Base-by-base conservation (phyloP, 2,113 vertebrate genomes). In the Chloropsis cyanopogon region DNA sequence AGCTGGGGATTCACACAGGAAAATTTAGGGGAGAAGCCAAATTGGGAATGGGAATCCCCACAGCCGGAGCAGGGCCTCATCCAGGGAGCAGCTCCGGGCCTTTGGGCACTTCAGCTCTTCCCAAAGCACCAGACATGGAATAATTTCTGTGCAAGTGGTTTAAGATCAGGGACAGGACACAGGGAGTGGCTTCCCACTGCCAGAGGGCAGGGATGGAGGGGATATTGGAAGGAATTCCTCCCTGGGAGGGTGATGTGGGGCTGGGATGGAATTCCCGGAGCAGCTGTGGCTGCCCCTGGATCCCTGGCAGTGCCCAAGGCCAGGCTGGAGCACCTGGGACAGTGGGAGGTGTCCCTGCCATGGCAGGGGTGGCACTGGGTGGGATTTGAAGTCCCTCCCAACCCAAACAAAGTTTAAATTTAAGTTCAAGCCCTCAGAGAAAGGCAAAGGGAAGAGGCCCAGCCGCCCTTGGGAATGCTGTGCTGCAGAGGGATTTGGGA, bases 1-100 rank as follows among this genome's bases (percentile, higher is more conserved):
- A 33, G 39, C 4, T 15, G 5, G 12, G 44, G 14, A 46, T n/a
- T 14, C 64, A 21, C 56, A 3, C 2, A 1, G 64, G n/a, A 7
- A n/a, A 10, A 21, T 2, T n/a, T 0, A 4, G 66, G 60, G 44
- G 26, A 86, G 49, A 4, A 28, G 53, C 21, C 17, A 35, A 2
- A 37, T 4, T 50, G 53, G 7, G 47, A 37, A 11, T 7, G n/a
- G 37, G 41, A 47, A 37, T 2, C 11, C 22, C 21, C 22, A 9
- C 4, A 47, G 44, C 1, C 9, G 6, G 61, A 82, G 25, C 0
- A 1, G 2, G 4, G 5, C 37, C 37, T 9, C 35, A 15, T 3
- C 7, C 42, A 50, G 26, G 29, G 39, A 29, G 13, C 22, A 8
- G n/a, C 21, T 35, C 26, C 0, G 4, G 9, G 50, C 16, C 17